phyloP scores from a whole-genome alignment of 2,797 vertebrate species.

The Mastacembelus armatus region DNA sequence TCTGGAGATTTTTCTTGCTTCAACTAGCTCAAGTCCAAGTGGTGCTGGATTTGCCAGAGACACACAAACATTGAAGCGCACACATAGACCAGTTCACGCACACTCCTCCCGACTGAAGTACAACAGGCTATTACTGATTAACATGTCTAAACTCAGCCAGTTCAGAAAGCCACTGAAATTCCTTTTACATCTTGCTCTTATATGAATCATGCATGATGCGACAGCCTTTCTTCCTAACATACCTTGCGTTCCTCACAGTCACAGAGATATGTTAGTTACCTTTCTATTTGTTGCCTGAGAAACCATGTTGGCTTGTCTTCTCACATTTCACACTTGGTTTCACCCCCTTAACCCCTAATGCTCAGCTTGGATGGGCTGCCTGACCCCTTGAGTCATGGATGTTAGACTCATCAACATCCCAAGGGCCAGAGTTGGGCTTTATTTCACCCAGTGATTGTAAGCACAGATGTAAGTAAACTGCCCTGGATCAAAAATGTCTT shows the following conservation, averaged over 20 bases:
- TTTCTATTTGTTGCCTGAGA: constrained; percentile 82
- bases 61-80: constrained; percentile 27
- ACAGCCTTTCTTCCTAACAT: constrained; percentile 62
- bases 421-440: constrained; percentile 54
- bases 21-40: constrained; percentile 67
- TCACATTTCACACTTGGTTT: constrained; percentile 85
- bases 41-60: constrained; percentile 60
- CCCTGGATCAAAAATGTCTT: constrained; percentile 23
- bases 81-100: constrained; percentile 27
- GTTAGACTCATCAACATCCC: constrained; percentile 71
- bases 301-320: constrained; percentile 83
- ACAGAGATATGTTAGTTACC: constrained; percentile 74
- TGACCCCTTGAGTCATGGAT: constrained; percentile 79
- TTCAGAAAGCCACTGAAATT: constrained; percentile 65
- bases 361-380: constrained; percentile 65
- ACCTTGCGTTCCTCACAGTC: constrained; percentile 63
- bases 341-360: constrained; percentile 79
- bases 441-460: constrained; percentile 49
- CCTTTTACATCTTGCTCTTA: constrained; percentile 57
- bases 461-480: constrained; percentile 26
- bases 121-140: constrained; percentile 80
- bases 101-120: constrained; percentile 72
- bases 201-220: constrained; percentile 59
- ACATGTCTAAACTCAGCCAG: constrained; percentile 73
- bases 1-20: constrained; percentile 63